Percentiles rank a stretch among this genome's conserved stretches.
phyloP scores from a whole-genome alignment of 2,113 vertebrate species.

The Neotragus moschatus region DNA sequence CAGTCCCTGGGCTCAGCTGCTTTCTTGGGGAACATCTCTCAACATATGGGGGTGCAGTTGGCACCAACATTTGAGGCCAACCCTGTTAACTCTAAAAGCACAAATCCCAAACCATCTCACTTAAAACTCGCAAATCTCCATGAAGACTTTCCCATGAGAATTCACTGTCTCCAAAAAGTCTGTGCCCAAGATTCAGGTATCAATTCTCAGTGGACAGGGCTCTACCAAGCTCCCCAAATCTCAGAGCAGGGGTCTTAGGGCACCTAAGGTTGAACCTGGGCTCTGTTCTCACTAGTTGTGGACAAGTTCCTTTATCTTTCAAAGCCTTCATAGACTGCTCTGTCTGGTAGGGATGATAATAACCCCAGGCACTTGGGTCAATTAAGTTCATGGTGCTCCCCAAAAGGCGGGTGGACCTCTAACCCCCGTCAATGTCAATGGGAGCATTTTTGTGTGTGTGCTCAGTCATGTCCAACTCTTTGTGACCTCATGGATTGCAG shows the following conservation, averaged over 20 bases:
- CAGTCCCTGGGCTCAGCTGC: no score
- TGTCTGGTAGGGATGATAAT: no score
- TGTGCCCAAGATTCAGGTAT: fast-evolving
- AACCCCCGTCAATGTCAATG: fast-evolving
- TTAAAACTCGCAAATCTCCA: neutral
- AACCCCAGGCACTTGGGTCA: neutral
- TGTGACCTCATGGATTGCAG: neutral
- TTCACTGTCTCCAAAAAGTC: neutral
- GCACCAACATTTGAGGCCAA: neutral
- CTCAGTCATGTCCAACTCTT: neutral
- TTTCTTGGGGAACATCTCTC: neutral
- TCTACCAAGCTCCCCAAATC: neutral
- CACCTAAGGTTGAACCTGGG: fast-evolving
- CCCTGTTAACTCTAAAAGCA: neutral
- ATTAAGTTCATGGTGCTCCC: neutral
- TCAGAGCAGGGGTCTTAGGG: fast-evolving
- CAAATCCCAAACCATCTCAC: neutral
- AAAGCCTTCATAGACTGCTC: no score
- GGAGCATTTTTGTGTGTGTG: fast-evolving
- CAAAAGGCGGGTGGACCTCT: fast-evolving
- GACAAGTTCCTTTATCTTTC: neutral
- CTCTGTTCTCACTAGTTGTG: neutral
- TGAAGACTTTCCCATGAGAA: neutral
- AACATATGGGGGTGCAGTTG: fast-evolving
- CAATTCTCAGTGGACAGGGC: neutral